Conservation (phyloP, 1,140 invertebrate genomes). For the Atta cephalotes region DNA sequence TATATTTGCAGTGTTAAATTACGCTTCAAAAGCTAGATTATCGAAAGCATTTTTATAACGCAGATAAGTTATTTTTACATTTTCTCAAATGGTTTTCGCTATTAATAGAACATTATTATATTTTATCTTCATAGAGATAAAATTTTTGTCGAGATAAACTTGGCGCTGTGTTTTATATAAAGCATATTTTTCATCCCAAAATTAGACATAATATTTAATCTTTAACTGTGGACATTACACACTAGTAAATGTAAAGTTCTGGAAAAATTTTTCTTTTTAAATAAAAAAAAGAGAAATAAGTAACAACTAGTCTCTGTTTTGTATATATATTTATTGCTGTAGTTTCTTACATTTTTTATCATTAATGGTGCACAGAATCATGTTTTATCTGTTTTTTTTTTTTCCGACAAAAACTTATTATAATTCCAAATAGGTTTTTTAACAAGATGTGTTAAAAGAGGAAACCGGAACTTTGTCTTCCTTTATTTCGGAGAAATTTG, state of each 20-base stretch:
- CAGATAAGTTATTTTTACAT: neutral
- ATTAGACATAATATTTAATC: constrained; percentile 15
- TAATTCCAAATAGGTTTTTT: no score
- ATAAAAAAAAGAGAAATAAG: neutral
- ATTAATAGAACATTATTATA: no score
- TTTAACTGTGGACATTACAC: neutral
- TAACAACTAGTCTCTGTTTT: neutral
- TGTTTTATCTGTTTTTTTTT: neutral
- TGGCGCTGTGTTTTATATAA: neutral
- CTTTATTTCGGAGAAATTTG: no score
- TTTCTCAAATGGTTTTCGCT: neutral
- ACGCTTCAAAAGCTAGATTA: neutral
- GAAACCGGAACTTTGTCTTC: no score
- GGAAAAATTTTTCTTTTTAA: neutral
- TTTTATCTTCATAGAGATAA: constrained; percentile 16
- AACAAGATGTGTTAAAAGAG: no score
- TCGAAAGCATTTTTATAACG: neutral
- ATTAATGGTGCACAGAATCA: neutral
- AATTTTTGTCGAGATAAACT: constrained; percentile 12
- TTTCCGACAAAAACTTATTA: neutral
- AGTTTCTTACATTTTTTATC: neutral
- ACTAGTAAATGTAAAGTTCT: neutral
- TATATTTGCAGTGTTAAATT: neutral
- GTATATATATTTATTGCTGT: neutral
- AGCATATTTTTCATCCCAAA: neutral